Percentiles rank a stretch among this genome's conserved stretches.
Conservation (phyloP, 1,140 invertebrate species). For the Drosophila asahinai region DNA sequence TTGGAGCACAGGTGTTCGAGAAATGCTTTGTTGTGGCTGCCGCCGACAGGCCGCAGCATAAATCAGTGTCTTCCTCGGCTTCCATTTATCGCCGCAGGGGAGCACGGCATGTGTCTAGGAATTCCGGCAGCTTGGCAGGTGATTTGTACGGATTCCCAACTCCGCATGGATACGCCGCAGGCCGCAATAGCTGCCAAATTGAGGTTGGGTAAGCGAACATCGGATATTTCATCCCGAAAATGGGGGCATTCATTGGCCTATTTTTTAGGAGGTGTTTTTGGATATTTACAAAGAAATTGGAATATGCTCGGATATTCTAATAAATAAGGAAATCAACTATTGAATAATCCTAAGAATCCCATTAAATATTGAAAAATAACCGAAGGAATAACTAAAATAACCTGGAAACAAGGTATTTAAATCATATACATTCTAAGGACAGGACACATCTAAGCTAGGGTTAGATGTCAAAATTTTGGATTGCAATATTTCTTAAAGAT, state of each 20-base stretch:
- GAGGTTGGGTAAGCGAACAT: slow-evolving; percentile 33
- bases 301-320: neutral
- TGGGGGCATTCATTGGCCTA: slow-evolving; percentile 9
- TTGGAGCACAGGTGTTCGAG: slow-evolving; percentile 72
- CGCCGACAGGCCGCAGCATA: slow-evolving; percentile 39
- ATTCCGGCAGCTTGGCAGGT: slow-evolving; percentile 39
- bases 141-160: slow-evolving; percentile 22
- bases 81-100: slow-evolving; percentile 26
- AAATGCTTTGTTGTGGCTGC: slow-evolving; percentile 47
- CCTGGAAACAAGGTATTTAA: no score
- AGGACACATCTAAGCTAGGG: no score
- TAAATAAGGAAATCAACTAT: neutral
- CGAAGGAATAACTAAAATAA: no score
- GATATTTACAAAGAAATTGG: neutral
- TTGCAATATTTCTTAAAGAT: no score
- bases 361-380: neutral
- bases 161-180: slow-evolving; percentile 2
- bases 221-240: neutral
- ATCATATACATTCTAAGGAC: no score
- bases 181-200: slow-evolving; percentile 29
- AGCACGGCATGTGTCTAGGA: slow-evolving; percentile 3
- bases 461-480: no score
- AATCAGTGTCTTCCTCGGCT: slow-evolving; percentile 50
- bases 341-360: neutral
- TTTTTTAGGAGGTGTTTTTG: neutral